phyloP scores from a whole-genome alignment of 2,797 vertebrate genomes.

The Aeoliscus strigatus region DNA sequence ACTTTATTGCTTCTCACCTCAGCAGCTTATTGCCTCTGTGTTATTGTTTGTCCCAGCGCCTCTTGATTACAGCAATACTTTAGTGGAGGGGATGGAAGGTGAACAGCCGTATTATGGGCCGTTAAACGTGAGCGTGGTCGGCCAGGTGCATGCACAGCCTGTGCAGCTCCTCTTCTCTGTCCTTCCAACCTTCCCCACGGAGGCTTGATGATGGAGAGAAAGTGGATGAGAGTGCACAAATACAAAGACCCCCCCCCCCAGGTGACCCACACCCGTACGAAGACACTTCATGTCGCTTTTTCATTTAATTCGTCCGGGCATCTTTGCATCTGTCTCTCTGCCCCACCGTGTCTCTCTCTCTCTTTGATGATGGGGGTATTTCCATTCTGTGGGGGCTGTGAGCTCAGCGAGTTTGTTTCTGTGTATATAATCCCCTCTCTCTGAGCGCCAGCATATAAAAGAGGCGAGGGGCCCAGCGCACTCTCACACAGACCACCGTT shows the following conservation, averaged over 20 bases:
- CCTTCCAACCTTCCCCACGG: too few relatives aligned
- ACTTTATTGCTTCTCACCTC: conserved; percentile 54
- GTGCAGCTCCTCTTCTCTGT: too few relatives aligned
- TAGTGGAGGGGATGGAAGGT: conserved; percentile 8
- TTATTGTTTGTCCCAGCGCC: conserved; percentile 41
- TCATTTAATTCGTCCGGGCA: not conserved
- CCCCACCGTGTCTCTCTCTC: conserved; percentile 33
- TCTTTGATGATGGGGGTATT: conserved; percentile 79
- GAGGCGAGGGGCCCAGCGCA: conserved; percentile 31
- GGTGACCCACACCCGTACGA: too few relatives aligned
- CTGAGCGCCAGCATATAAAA: conserved; percentile 73
- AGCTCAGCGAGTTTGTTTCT: conserved; percentile 79
- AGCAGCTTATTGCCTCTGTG: conserved; percentile 56
- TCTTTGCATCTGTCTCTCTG: conserved; percentile 30
- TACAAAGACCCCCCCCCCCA: too few relatives aligned
- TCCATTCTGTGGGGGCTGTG: conserved; percentile 76
- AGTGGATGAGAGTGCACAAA: too few relatives aligned
- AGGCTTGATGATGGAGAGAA: too few relatives aligned
- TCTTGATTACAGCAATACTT: conserved; percentile 20
- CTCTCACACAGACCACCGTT: conserved; percentile 59
- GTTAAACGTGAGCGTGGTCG: conserved; percentile 19
- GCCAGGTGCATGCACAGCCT: not conserved
- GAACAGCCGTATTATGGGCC: conserved; percentile 25
- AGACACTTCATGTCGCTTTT: too few relatives aligned
- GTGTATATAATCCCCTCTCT: conserved; percentile 68